Evolutionary conservation across 53 echinoderm and acorn worm species (phyloP), one percentile per base, ranked within the genome.

Genomic region (Patiria pectinifera): DNA sequence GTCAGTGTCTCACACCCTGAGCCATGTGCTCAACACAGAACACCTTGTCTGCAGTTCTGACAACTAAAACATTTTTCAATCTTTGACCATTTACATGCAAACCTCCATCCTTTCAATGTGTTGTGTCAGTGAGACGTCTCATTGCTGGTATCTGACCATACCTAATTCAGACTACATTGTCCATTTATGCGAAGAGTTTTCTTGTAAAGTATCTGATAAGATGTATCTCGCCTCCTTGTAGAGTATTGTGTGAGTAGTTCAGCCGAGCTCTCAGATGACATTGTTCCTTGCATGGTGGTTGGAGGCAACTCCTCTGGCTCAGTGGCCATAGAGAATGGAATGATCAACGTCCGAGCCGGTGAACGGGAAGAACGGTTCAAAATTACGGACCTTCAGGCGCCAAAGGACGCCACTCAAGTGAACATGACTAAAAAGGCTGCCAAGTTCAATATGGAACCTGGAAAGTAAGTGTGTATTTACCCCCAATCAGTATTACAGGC

Each of bases 401-500:
- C 62, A 24, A 6, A 74, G 16, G 75, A 94, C 1, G 26, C 59
- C 45, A 85, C 19, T 16, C 43, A 48, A 4, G 78, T 45, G 12
- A 81, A 14, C 21, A 61, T 26, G 9, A 71, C 26, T 46, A 59
- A 26, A 14, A 16, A 46, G 24, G 23, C 62, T n/a, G 82, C 82
- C 25, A 86, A 18, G 23, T 94, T 94, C 72, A 86, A 92, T 14
- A 87, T 94, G 94, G 94, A 94, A 76, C 94, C 92, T 26, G 94
- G 94, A 71, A 94, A 91, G 94, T 94, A 82, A 83, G 94, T 53
- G 14, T 35, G 35, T 35, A 35, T 35, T 35, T 35, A 35, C 35
- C 35, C 35, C 35, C 35, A 35, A 35, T 35, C 35, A 35, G 35
- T 35, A 35, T 70, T 35, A 35, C 35, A 35, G 35, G 35, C 35